A percentile compares a stretch with the other conserved stretches of the same genome.
Conservation (phyloP, 2,797 vertebrate genomes). For the Gorsachius magnificus region DNA sequence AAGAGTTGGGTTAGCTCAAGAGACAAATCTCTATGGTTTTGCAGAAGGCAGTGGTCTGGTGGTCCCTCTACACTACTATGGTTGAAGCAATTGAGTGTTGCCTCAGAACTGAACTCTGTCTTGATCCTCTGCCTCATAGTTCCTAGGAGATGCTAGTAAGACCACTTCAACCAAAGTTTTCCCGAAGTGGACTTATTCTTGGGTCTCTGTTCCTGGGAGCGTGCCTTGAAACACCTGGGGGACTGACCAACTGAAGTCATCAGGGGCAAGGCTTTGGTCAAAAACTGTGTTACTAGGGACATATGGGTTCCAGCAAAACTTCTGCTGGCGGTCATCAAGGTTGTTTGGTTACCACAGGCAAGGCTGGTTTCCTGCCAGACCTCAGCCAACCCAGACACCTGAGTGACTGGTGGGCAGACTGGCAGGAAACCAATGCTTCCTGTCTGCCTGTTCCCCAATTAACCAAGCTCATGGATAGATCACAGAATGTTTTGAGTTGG, state of each 20-base stretch:
- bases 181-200: background rate
- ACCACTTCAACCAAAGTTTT: background rate
- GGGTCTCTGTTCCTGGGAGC: background rate
- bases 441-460: background rate
- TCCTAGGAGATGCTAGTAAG: background rate
- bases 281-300: background rate
- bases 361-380: background rate
- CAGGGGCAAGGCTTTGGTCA: background rate
- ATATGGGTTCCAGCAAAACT: background rate
- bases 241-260: background rate
- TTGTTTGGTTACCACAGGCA: background rate
- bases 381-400: background rate
- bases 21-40: background rate
- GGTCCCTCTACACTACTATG: background rate
- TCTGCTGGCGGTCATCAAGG: background rate
- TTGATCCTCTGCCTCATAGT: background rate
- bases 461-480: background rate
- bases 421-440: slow-evolving; percentile 16
- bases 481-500: background rate
- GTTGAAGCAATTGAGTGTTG: background rate
- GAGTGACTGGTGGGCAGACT: background rate
- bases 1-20: background rate
- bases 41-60: background rate
- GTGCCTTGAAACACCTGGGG: background rate
- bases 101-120: background rate